Evolutionary conservation across 2,888 invertebrate genomes (phyloP).

Genomic region (Neoitamus cyanurus): DNA sequence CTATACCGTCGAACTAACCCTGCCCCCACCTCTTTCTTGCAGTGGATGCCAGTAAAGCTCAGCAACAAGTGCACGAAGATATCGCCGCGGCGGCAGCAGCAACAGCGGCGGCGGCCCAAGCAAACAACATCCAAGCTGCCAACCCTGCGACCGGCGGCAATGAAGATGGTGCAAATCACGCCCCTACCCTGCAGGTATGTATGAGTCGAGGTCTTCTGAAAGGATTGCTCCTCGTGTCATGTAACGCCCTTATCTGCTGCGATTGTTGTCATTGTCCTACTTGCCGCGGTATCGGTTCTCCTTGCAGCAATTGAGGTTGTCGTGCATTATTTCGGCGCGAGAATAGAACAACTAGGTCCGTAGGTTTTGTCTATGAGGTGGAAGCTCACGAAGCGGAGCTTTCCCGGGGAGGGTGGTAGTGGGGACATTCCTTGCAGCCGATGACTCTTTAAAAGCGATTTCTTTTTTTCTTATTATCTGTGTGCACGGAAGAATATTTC

Average conservation of each 20-base stretch:
- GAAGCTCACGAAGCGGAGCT: not conserved
- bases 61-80: constrained; percentile 65
- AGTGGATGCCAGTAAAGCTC: constrained; percentile 61
- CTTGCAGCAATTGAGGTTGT: not conserved
- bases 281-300: not conserved
- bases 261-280: not conserved
- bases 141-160: constrained; percentile 68
- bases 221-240: not conserved
- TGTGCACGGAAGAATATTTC: too few species aligned
- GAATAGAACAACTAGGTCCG: not conserved
- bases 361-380: not conserved
- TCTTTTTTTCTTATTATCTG: too few species aligned
- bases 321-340: not conserved
- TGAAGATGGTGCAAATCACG: constrained; percentile 72
- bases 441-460: too few species aligned
- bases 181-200: constrained; percentile 71
- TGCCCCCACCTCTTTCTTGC: not conserved
- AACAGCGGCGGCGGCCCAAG: not conserved
- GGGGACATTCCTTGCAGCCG: not conserved
- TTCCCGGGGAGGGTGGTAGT: not conserved
- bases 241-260: not conserved
- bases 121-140: not conserved
- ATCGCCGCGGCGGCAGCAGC: not conserved
- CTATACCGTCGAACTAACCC: not conserved
- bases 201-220: not conserved